phyloP scores from a whole-genome alignment of 1,140 invertebrate species.

The Himalopsyche phryganea region DNA sequence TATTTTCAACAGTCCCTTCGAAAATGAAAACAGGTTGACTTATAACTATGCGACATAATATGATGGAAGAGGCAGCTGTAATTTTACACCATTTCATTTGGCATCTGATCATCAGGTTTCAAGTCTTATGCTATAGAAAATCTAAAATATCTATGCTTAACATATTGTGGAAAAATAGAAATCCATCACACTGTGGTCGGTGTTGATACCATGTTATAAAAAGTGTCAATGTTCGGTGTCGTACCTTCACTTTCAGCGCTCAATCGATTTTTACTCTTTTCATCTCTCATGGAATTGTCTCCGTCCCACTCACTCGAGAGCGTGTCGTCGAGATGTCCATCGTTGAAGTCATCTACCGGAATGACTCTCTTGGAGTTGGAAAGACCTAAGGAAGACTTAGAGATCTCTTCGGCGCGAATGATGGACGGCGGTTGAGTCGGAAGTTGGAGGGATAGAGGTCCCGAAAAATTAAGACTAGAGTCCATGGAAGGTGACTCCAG shows the following conservation, averaged over 20 bases:
- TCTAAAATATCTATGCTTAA: no score
- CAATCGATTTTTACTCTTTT: conserved; percentile 57
- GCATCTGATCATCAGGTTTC: no score
- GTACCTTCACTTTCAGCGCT: conserved; percentile 38
- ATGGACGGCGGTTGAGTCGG: conserved; percentile 1
- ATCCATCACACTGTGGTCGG: no score
- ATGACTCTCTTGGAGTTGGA: conserved; percentile 14
- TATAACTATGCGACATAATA: no score
- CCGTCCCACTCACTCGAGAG: conserved; percentile 39
- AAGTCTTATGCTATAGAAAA: no score
- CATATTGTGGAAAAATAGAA: no score
- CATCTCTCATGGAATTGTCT: conserved; percentile 57
- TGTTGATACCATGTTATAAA: no score
- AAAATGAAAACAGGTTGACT: no score
- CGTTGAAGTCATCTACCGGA: conserved; percentile 24
- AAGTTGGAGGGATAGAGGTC: not conserved
- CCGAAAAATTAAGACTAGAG: conserved; percentile 5
- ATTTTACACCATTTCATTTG: no score
- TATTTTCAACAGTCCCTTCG: no score
- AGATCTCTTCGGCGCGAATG: not conserved
- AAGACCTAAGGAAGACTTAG: not conserved
- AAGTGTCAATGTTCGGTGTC: no score
- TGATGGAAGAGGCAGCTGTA: no score
- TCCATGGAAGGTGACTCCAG: conserved; percentile 4
- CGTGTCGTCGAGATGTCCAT: conserved; percentile 17